A percentile compares a stretch with the other conserved stretches of the same genome.
These are phyloP conservation scores for Drosophila putrida DNA, from an alignment of 2,888 invertebrate species.

Conservation along the genomic window DNA sequence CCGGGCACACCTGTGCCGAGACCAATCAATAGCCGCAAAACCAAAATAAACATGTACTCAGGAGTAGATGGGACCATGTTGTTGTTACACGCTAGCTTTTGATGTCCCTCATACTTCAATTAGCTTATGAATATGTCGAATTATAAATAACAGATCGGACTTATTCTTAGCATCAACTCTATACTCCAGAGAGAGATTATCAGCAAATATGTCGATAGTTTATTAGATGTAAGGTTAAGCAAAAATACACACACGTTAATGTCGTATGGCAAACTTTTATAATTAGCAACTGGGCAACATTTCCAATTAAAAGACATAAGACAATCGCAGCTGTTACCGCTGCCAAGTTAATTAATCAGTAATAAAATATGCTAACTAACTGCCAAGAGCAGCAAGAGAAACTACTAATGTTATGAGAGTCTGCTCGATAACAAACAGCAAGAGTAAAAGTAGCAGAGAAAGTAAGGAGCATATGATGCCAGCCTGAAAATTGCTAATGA, in stretches of 20 bases:
- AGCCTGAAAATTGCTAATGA: constrained; percentile 68
- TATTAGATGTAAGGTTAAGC: no score
- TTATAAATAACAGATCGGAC: constrained; percentile 16
- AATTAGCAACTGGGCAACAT: constrained; percentile 62
- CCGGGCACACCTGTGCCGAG: constrained; percentile 26
- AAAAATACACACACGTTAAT: constrained; percentile 26
- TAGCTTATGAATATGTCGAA: constrained; percentile 19
- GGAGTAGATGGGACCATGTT: neutral
- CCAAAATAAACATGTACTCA: constrained; percentile 24
- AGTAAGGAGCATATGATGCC: constrained; percentile 15
- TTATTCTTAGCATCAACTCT: neutral
- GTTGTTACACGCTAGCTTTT: constrained; percentile 3
- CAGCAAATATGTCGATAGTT: neutral
- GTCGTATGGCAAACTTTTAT: constrained; percentile 68
- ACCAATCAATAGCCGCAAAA: constrained; percentile 39
- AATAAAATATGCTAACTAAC: constrained; percentile 70
- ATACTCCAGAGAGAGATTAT: neutral
- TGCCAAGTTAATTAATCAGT: constrained; percentile 71
- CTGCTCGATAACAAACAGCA: neutral
- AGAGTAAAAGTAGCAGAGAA: neutral
- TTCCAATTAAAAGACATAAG: constrained; percentile 40
- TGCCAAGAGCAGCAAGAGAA: constrained; percentile 42
- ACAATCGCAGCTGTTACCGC: constrained; percentile 35
- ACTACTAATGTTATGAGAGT: constrained; percentile 28
- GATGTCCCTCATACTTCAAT: constrained; percentile 8